Percentiles rank a stretch among this genome's conserved stretches.
Evolutionary conservation across 2,797 vertebrate species (phyloP).

Genomic region (Meda fulgida): DNA sequence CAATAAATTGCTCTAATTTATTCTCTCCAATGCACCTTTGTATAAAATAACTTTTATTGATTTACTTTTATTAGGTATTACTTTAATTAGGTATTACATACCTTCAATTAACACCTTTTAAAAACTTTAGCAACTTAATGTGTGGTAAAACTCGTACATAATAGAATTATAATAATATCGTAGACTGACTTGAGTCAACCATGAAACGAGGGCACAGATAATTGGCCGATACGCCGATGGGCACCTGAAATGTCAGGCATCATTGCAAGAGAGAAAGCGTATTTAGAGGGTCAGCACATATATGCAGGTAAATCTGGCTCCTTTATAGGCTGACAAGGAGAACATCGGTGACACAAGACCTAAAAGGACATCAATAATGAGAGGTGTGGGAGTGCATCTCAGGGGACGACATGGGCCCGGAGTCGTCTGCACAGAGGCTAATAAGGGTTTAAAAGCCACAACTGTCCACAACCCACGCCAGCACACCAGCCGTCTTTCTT

Average conservation of each 20-base stretch:
- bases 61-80: conserved; percentile 40
- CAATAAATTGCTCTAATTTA: conserved; percentile 33
- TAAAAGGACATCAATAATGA: conserved; percentile 84
- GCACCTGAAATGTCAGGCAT: conserved; percentile 32
- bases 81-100: conserved; percentile 32
- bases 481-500: conserved; percentile 77
- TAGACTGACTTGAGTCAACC: not conserved
- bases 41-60: conserved; percentile 38
- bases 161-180: not conserved
- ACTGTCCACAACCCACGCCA: conserved; percentile 82
- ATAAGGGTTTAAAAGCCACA: conserved; percentile 88
- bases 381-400: conserved; percentile 81
- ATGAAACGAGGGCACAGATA: not conserved
- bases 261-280: conserved; percentile 28
- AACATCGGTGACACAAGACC: conserved; percentile 64
- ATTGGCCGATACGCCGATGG: not conserved
- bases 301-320: conserved; percentile 67
- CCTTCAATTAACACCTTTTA: conserved; percentile 45
- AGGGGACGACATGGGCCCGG: conserved; percentile 69
- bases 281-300: conserved; percentile 27
- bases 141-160: conserved; percentile 20
- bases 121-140: conserved; percentile 2
- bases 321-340: conserved; percentile 53
- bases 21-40: conserved; percentile 21
- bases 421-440: conserved; percentile 78